Evolutionary conservation across 2,888 invertebrate species (phyloP).

Genomic region (Netelia melanura): DNA sequence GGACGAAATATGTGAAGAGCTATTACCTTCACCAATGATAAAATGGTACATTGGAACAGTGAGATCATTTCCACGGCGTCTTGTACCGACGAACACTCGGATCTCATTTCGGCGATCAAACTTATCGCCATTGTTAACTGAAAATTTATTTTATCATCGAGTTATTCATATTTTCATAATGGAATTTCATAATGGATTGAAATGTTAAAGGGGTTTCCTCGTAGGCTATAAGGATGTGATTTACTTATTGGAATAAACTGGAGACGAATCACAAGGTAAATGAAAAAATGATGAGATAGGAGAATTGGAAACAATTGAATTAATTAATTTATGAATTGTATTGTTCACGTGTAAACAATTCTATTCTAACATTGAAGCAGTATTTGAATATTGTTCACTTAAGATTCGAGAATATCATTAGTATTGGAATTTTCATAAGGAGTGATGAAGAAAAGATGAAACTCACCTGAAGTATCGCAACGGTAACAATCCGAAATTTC

Average conservation of each 20-base stretch:
- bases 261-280: too few species aligned
- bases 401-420: too few species aligned
- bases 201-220: too few species aligned
- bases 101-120: conserved; percentile 51
- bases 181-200: not conserved
- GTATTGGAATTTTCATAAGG: too few species aligned
- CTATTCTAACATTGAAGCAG: too few species aligned
- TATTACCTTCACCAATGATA: conserved; percentile 64
- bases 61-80: conserved; percentile 62
- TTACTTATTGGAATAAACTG: too few species aligned
- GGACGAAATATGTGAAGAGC: conserved; percentile 43
- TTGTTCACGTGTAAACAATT: too few species aligned
- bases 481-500: conserved; percentile 23
- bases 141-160: not conserved
- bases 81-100: conserved; percentile 62
- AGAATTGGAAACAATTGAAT: too few species aligned
- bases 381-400: too few species aligned
- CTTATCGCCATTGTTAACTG: conserved; percentile 67
- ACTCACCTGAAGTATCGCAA: conserved; percentile 52
- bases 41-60: conserved; percentile 52
- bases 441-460: not conserved
- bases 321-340: too few species aligned
- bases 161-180: not conserved
- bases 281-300: too few species aligned
- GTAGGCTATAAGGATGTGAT: too few species aligned